A percentile compares a stretch with the other conserved stretches of the same genome.
These are phyloP conservation scores for Eustalomyia histrio DNA, from an alignment of 2,888 invertebrate species.

Conservation along the genomic window DNA sequence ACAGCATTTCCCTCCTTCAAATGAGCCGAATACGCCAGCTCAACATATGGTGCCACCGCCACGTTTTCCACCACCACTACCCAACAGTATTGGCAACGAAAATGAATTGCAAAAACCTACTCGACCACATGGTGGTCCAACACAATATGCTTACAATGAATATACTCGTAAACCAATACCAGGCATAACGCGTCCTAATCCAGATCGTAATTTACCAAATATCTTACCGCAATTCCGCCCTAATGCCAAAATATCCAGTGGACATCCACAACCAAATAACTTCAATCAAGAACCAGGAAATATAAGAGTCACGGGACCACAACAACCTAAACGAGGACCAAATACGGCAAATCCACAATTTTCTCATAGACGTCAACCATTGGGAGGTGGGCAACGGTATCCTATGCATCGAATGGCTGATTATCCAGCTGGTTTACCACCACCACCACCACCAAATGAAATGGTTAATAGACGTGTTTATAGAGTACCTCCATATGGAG, in stretches of 20 bases:
- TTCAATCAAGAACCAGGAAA: slow-evolving; percentile 77
- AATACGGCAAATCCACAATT: slow-evolving; percentile 74
- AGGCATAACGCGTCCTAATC: slow-evolving; percentile 70
- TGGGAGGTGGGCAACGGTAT: slow-evolving; percentile 68
- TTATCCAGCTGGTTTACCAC: slow-evolving; percentile 69
- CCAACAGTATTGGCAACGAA: slow-evolving; percentile 55
- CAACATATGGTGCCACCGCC: slow-evolving; percentile 77
- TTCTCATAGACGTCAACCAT: slow-evolving; percentile 72
- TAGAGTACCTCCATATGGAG: slow-evolving; percentile 71
- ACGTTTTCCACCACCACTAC: slow-evolving; percentile 69
- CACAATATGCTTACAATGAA: slow-evolving; percentile 72
- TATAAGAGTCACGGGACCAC: slow-evolving; percentile 73
- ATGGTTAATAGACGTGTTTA: slow-evolving; percentile 77
- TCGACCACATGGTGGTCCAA: slow-evolving; percentile 59
- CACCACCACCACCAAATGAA: slow-evolving; percentile 65
- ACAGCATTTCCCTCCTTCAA: slow-evolving; percentile 69
- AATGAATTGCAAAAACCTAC: slow-evolving; percentile 63
- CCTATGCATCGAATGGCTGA: slow-evolving; percentile 75
- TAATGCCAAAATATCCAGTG: slow-evolving; percentile 82
- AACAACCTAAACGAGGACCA: slow-evolving; percentile 69
- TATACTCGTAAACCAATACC: slow-evolving; percentile 74
- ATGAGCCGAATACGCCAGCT: slow-evolving; percentile 78
- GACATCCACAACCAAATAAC: slow-evolving; percentile 72
- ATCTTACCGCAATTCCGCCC: slow-evolving; percentile 87
- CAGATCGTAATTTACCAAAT: slow-evolving; percentile 81